Evolutionary conservation across 2,113 vertebrate genomes (phyloP).

Genomic region (Oncorhynchus keta): DNA sequence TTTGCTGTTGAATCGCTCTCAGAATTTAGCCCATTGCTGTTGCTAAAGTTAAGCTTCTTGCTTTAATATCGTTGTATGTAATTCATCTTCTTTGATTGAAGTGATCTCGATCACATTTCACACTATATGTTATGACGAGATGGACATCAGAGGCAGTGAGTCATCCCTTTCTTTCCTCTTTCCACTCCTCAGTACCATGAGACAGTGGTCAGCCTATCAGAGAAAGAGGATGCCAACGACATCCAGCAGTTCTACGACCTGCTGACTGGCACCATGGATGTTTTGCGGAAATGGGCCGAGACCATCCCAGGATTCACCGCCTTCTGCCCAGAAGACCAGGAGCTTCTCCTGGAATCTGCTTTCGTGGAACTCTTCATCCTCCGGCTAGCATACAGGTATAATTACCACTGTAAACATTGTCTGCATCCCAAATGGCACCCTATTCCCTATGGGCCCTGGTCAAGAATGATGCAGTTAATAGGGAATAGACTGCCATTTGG

Average conservation of each 20-base stretch:
- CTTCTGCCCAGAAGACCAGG: conserved; percentile 85
- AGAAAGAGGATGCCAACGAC: conserved; percentile 85
- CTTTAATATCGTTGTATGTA: neutral
- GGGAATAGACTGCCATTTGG: neutral
- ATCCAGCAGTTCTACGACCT: conserved; percentile 93
- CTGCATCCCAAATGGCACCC: too few species aligned
- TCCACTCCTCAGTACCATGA: conserved; percentile 81
- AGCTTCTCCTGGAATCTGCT: conserved; percentile 87
- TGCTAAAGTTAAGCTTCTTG: neutral
- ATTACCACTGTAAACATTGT: neutral
- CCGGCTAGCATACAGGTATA: conserved; percentile 88
- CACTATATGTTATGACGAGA: neutral
- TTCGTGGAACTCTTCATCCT: conserved; percentile 95
- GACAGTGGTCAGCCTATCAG: conserved; percentile 70
- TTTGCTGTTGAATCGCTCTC: neutral
- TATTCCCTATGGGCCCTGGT: too few species aligned
- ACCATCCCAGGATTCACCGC: conserved; percentile 85
- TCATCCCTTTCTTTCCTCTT: neutral
- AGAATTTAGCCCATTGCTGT: neutral
- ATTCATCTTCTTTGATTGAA: too few species aligned
- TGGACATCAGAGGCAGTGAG: neutral
- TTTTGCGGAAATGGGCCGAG: conserved; percentile 89
- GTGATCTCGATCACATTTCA: neutral
- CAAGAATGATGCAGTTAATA: too few species aligned
- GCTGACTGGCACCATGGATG: conserved; percentile 83